A percentile compares a stretch with the other conserved stretches of the same genome.
phyloP scores from a whole-genome alignment of 2,113 vertebrate species.

The Epinephelus moara region DNA sequence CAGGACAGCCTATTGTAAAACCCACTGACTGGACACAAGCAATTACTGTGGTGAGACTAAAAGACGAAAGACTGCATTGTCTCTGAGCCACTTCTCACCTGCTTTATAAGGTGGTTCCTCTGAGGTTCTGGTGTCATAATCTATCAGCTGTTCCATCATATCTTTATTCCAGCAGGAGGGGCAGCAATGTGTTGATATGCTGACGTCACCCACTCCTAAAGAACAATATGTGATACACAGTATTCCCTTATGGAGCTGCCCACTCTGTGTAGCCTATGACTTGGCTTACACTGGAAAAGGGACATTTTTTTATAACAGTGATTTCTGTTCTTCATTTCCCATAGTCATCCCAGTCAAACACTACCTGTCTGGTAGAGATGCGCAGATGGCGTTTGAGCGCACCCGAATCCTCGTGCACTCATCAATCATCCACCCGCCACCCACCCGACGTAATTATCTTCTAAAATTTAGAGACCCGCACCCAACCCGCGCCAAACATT shows the following conservation, averaged over 20 bases:
- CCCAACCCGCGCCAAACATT: too few species aligned
- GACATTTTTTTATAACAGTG: too few species aligned
- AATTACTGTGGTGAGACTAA: not conserved
- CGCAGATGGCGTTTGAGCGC: too few species aligned
- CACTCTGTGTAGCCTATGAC: not conserved
- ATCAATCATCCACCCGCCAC: too few species aligned
- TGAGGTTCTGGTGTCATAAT: not conserved
- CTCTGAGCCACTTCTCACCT: constrained; percentile 20
- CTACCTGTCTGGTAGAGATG: too few species aligned
- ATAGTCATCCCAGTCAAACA: too few species aligned
- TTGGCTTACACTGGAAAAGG: not conserved
- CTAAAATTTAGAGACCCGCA: too few species aligned
- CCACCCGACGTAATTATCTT: too few species aligned
- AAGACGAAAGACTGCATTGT: not conserved
- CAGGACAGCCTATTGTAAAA: not conserved
- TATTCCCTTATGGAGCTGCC: not conserved
- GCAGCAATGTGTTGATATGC: not conserved
- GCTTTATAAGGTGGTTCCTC: not conserved
- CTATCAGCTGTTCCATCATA: constrained; percentile 10
- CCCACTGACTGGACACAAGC: not conserved
- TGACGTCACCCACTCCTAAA: constrained; percentile 31
- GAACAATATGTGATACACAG: not conserved
- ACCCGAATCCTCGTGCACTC: too few species aligned
- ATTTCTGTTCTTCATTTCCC: too few species aligned
- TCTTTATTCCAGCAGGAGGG: constrained; percentile 47